Evolutionary conservation across 2,797 vertebrate species (phyloP), one percentile per base, ranked within the genome.

Genomic region (Uromys caudimaculatus): DNA sequence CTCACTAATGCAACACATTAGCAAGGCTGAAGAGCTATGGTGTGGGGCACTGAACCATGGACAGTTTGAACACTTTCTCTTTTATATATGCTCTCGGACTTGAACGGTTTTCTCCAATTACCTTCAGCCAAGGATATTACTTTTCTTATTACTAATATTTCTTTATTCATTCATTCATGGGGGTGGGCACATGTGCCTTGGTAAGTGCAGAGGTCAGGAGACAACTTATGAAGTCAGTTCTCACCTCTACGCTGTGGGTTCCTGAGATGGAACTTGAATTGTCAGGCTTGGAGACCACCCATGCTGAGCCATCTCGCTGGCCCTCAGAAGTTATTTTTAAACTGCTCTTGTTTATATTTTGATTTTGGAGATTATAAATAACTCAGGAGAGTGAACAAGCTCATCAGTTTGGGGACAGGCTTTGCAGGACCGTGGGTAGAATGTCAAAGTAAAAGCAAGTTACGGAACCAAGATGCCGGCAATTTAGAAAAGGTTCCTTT

Each of bases 331-430:
- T 50, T 17, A 12, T 12, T 58, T 92, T 91, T 32, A 56, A 97
- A 47, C 32, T n/a, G 24, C 81, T 86, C 84, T 76, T 14, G 32
- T 3, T 95, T 16, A 35, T 21, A 4, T 35, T 8, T 84, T 54
- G 62, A 95, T 81, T 92, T n/a, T 8, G 7, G 76, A 69, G 47
- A 95, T 96, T 84, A 69, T 85, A 85, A 96, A 87, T 75, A 62
- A 67, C 47, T 90, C 73, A 81, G 64, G 41, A 52, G 83, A 94
- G 47, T 3, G 81, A 93, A 86, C 35, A 21, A 94, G 35, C 29
- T 81, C 88, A 82, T 17, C 38, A 32, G 50, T 73, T 19, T 88
- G 71, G 41, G n/a, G 52, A 71, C 41, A 41, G 32, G 54, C n/a
- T 29, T 60, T 54, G 3, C 60, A 93, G 73, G 24, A 41, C 21